Evolutionary conservation across 2,888 invertebrate genomes (phyloP).

Genomic region (Omphaloscelis lunosa): DNA sequence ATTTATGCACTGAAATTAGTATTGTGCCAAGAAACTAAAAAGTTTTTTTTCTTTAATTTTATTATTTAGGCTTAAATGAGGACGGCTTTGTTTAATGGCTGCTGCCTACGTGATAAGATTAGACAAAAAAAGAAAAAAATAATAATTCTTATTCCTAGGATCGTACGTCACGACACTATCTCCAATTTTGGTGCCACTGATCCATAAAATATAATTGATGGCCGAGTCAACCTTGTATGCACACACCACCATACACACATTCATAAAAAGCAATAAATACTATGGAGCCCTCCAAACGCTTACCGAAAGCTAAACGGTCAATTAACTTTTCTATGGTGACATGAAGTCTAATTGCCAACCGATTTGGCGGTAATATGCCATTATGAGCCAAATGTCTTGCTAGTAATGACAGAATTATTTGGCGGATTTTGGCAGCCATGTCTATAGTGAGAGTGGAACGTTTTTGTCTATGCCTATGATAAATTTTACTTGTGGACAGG

Average conservation of each 20-base stretch:
- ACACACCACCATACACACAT: slow-evolving; percentile 6
- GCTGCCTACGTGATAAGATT: background rate
- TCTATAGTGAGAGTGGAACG: slow-evolving; percentile 39
- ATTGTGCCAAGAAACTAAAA: slow-evolving; percentile 20
- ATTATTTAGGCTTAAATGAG: background rate
- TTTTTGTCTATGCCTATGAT: slow-evolving; percentile 11
- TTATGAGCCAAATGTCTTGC: slow-evolving; percentile 46
- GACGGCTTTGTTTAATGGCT: background rate
- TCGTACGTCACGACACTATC: slow-evolving; percentile 22
- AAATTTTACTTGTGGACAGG: background rate
- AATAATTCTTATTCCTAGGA: background rate
- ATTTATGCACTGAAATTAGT: slow-evolving; percentile 25
- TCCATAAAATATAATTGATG: slow-evolving; percentile 35
- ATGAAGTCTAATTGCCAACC: slow-evolving; percentile 62
- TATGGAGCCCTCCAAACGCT: slow-evolving; percentile 50
- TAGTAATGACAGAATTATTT: slow-evolving; percentile 47
- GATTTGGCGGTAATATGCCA: slow-evolving; percentile 67
- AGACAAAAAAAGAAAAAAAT: background rate
- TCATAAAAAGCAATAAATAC: slow-evolving; percentile 63
- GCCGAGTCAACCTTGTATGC: slow-evolving; percentile 28
- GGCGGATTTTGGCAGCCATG: slow-evolving; percentile 40
- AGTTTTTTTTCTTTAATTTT: background rate
- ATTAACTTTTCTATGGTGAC: slow-evolving; percentile 64
- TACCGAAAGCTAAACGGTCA: slow-evolving; percentile 62
- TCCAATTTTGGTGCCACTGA: slow-evolving; percentile 22